A percentile compares a stretch with the other conserved stretches of the same genome.
These are phyloP conservation scores for Anguilla japonica DNA, from an alignment of 2,113 vertebrate genomes.

Conservation along the genomic window DNA sequence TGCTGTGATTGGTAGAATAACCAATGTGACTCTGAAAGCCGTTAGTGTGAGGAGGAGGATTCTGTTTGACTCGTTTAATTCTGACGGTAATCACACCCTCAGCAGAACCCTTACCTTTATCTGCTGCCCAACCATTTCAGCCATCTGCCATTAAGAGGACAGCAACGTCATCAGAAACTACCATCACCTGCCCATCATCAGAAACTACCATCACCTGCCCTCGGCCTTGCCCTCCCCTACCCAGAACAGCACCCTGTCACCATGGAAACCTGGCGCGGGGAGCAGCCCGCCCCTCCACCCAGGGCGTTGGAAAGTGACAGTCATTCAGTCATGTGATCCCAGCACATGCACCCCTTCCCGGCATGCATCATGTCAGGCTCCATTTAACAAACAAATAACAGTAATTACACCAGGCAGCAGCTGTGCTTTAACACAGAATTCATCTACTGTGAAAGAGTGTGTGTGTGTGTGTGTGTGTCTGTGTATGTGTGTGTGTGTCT, in stretches of 20 bases:
- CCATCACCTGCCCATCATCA: not conserved
- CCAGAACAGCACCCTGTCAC: not conserved
- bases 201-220: not conserved
- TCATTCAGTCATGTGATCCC: not conserved
- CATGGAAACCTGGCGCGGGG: not conserved
- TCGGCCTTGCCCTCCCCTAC: too few species aligned
- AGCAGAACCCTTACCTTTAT: conserved; percentile 18
- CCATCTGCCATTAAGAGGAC: conserved; percentile 25
- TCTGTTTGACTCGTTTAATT: not conserved
- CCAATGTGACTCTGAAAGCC: not conserved
- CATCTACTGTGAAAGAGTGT: not conserved
- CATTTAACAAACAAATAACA: not conserved
- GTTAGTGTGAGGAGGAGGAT: not conserved
- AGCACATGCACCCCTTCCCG: not conserved
- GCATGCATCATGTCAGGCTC: not conserved
- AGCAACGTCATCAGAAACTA: not conserved
- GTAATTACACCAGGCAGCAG: not conserved
- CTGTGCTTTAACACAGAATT: not conserved
- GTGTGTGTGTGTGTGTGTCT: not conserved
- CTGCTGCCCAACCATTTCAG: conserved; percentile 22
- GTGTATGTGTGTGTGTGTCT: not conserved
- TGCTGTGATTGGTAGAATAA: conserved; percentile 6
- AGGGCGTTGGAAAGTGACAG: not conserved
- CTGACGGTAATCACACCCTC: conserved; percentile 2
- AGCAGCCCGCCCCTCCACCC: not conserved